Conservation (phyloP, 30 jellyfish, hydroid and myxozoan genomes). For the Hydractinia symbiolongicarpus region DNA sequence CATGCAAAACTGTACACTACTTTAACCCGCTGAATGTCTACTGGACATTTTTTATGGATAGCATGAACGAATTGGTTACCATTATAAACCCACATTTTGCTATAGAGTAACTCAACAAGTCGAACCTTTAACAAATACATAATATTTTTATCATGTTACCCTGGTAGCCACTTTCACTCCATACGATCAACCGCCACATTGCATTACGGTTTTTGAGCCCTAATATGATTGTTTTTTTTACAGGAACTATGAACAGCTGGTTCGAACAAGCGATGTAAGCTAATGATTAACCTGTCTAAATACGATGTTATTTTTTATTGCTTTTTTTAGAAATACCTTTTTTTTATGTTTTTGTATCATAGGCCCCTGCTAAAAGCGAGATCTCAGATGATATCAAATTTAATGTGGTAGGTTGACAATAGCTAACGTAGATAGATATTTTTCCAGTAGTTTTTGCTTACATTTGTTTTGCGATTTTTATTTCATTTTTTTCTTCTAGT, state of each 20-base stretch:
- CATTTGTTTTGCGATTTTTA: neutral
- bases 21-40: too few species aligned
- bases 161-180: too few species aligned
- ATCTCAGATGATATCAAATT: slow-evolving; percentile 27
- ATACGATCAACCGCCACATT: too few species aligned
- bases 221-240: neutral
- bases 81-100: too few species aligned
- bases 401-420: slow-evolving; percentile 28
- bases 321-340: neutral
- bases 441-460: neutral
- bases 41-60: too few species aligned
- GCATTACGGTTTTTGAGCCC: too few species aligned
- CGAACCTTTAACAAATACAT: too few species aligned
- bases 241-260: slow-evolving; percentile 35
- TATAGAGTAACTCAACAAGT: too few species aligned
- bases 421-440: neutral
- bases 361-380: slow-evolving; percentile 20
- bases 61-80: too few species aligned
- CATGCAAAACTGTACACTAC: too few species aligned
- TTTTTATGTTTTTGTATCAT: neutral
- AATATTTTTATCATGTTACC: too few species aligned
- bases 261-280: slow-evolving; percentile 13
- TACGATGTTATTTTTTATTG: neutral
- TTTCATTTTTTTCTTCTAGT: neutral
- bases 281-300: neutral